A percentile compares a stretch with the other conserved stretches of the same genome.
Evolutionary conservation across 2,888 invertebrate genomes (phyloP).

Genomic region (Papilio protenor): DNA sequence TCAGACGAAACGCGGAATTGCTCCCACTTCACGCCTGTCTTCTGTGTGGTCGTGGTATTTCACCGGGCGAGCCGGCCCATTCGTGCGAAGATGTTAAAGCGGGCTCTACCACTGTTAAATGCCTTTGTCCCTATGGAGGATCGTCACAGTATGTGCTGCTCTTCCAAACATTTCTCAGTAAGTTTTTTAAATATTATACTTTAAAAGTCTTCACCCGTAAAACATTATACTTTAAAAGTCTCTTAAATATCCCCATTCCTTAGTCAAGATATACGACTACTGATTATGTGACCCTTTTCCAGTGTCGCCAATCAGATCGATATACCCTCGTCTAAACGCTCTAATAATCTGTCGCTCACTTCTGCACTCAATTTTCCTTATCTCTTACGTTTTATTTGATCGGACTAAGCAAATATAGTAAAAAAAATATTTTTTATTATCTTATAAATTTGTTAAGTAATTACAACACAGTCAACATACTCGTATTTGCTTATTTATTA

Average conservation of each 20-base stretch:
- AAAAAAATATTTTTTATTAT: neutral
- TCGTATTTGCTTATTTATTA: too few relatives aligned
- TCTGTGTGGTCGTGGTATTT: too few relatives aligned
- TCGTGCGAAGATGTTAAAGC: too few relatives aligned
- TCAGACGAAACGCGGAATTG: too few relatives aligned
- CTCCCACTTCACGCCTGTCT: too few relatives aligned
- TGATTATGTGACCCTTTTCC: slow-evolving; percentile 7
- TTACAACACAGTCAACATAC: neutral
- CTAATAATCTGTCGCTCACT: slow-evolving; percentile 24
- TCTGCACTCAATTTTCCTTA: neutral
- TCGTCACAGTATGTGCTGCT: too few relatives aligned
- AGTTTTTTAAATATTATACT: neutral
- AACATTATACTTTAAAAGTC: neutral
- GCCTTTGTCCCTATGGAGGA: too few relatives aligned
- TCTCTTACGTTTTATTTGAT: neutral
- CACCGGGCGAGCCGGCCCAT: too few relatives aligned
- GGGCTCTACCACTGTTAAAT: too few relatives aligned
- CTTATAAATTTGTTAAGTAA: neutral
- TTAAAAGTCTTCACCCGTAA: neutral
- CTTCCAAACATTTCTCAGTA: neutral
- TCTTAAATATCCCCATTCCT: neutral
- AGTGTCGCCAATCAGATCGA: slow-evolving; percentile 14
- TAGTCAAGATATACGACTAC: slow-evolving; percentile 14
- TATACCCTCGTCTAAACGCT: slow-evolving; percentile 17
- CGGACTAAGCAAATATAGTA: neutral